phyloP scores from a whole-genome alignment of 2,797 vertebrate genomes.

The Loris lydekkerianus region DNA sequence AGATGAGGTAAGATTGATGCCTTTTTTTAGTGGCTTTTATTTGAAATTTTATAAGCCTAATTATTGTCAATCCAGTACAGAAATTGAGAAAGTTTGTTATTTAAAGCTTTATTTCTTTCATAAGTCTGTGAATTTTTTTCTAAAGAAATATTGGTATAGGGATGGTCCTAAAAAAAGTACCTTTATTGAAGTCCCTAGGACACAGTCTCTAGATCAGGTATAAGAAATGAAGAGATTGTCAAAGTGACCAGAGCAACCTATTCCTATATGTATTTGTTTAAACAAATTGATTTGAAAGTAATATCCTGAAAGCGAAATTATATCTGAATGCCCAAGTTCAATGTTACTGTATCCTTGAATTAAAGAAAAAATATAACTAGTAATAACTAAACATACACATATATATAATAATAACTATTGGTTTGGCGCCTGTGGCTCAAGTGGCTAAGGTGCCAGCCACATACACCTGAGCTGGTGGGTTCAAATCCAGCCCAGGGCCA shows the following conservation, averaged over 20 bases:
- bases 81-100: constrained; percentile 35
- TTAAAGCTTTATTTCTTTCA: constrained; percentile 42
- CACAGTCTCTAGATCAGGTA: background rate
- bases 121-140: background rate
- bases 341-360: background rate
- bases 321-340: background rate
- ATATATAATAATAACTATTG: too few relatives aligned
- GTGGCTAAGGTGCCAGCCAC: too few relatives aligned
- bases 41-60: constrained; percentile 4
- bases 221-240: constrained; percentile 24
- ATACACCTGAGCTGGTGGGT: too few relatives aligned
- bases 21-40: constrained; percentile 20
- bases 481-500: too few relatives aligned
- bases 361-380: constrained; percentile 14
- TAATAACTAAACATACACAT: too few relatives aligned
- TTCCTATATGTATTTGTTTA: constrained; percentile 15
- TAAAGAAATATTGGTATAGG: constrained; percentile 57
- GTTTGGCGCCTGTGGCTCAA: too few relatives aligned
- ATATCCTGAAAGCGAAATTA: background rate
- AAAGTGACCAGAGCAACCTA: background rate
- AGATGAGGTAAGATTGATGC: constrained; percentile 92
- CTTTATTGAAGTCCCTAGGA: constrained; percentile 36
- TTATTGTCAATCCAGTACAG: constrained; percentile 18
- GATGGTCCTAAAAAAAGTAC: background rate
- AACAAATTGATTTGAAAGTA: constrained; percentile 42